Base-by-base conservation (phyloP, 2,797 vertebrate species). In the Hirundo rustica region DNA sequence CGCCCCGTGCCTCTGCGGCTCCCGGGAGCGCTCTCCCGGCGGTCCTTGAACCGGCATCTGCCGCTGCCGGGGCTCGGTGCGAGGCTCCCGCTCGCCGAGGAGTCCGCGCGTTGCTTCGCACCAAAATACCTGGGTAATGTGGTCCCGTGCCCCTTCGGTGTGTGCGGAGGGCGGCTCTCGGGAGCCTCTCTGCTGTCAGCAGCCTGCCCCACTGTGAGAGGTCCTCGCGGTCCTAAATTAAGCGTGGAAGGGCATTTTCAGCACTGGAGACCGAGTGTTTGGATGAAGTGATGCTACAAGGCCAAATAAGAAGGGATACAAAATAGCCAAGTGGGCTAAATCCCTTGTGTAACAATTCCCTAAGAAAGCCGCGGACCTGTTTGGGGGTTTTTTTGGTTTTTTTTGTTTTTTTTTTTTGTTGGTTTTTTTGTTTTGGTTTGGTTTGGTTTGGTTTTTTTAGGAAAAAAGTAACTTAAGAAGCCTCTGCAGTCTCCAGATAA, bases 1-100 rank as follows among this genome's bases (percentile, higher is more conserved):
- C 34, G 47, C 48, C 44, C 64, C 17, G 51, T 5, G 13, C 47
- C 34, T 58, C 30, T 22, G 64, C 44, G 40, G 60, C 78, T 57
- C 34, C 40, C 68, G 44, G 73, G 16, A 40, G 44, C 4, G 10
- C 57, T 57, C 54, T 14, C n/a, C 32, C 12, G 38, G 48, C 48
- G 6, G 21, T 78, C 64, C 60, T 8, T 3, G 3, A 19, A 0
- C 53, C 4, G 38, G 4, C 32, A 0, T 32, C 68, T 10, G 75
- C 76, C 53, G 9, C 9, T 13, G 15, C 55, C 48, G 57, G 32
- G 10, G 11, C 51, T 34, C 48, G 32, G 8, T 32, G 85, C 58
- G 0, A 9, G 62, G 62, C 71, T 81, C 11, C 23, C 14, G 0
- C 51, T 29, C 0, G 36, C 40, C 3, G 6, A 34, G 6, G n/a